Conservation (phyloP, 2,888 invertebrate species). For the Antheraea assamensis region DNA sequence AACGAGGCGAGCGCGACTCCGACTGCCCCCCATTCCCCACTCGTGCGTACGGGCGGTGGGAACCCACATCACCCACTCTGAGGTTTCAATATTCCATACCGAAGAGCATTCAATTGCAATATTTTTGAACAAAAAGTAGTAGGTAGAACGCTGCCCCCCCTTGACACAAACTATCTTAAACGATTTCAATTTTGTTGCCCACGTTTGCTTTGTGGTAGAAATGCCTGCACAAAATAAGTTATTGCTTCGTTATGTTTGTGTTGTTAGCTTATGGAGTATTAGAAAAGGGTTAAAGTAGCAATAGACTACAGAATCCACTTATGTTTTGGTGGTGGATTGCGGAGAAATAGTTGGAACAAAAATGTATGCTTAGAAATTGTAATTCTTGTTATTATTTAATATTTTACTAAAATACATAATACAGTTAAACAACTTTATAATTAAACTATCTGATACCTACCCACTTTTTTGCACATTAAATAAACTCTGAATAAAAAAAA, state of each 20-base stretch:
- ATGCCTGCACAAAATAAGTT: conserved; percentile 18
- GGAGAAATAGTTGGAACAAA: neutral
- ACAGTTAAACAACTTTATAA: too few relatives aligned
- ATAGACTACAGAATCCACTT: neutral
- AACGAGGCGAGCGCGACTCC: conserved; percentile 60
- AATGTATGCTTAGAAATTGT: neutral
- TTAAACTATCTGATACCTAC: too few relatives aligned
- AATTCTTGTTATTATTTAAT: too few relatives aligned
- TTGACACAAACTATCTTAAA: conserved; percentile 56
- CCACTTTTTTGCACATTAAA: too few relatives aligned
- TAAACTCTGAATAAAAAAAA: too few relatives aligned
- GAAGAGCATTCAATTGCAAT: conserved; percentile 75
- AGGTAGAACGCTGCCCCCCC: conserved; percentile 37
- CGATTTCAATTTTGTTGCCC: conserved; percentile 35
- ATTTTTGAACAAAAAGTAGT: conserved; percentile 65
- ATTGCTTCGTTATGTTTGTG: conserved; percentile 21
- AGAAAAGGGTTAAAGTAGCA: conserved; percentile 15
- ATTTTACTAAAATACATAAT: too few relatives aligned
- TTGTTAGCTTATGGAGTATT: conserved; percentile 26
- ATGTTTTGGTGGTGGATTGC: neutral
- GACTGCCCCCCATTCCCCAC: conserved; percentile 43
- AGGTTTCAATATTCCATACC: conserved; percentile 78
- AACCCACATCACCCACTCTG: conserved; percentile 68
- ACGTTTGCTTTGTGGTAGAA: conserved; percentile 29
- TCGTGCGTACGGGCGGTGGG: conserved; percentile 72